Percentiles rank a stretch among this genome's conserved stretches.
These are phyloP conservation scores for Enteromius fasciolatus DNA, from an alignment of 2,797 vertebrate genomes.

Conservation along the genomic window DNA sequence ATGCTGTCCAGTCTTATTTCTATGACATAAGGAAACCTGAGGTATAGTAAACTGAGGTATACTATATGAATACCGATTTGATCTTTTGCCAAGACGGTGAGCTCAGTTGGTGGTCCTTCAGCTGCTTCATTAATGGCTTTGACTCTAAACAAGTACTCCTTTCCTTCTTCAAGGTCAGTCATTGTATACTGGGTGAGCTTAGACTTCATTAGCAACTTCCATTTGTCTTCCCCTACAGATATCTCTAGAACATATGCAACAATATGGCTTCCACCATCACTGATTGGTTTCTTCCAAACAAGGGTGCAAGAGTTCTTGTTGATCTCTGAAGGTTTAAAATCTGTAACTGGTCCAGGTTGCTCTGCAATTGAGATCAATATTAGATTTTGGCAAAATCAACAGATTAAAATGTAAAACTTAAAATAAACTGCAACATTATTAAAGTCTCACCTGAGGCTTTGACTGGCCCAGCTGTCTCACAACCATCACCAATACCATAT, in stretches of 20 bases:
- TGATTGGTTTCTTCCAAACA: slow-evolving; percentile 93
- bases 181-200: slow-evolving; percentile 83
- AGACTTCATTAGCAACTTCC: slow-evolving; percentile 87
- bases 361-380: slow-evolving; percentile 74
- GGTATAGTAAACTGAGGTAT: neutral
- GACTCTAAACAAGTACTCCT: slow-evolving; percentile 91
- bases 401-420: neutral
- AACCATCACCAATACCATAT: slow-evolving; percentile 95
- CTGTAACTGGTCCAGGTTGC: slow-evolving; percentile 93
- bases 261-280: slow-evolving; percentile 91
- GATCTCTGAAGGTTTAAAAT: slow-evolving; percentile 86
- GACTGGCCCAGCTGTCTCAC: slow-evolving; percentile 90
- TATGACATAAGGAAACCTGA: neutral
- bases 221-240: slow-evolving; percentile 86
- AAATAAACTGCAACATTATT: neutral
- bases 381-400: neutral
- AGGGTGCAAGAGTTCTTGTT: slow-evolving; percentile 89
- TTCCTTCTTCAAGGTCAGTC: slow-evolving; percentile 86
- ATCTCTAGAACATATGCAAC: slow-evolving; percentile 88
- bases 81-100: slow-evolving; percentile 88
- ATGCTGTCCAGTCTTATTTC: neutral
- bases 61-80: slow-evolving; percentile 83
- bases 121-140: slow-evolving; percentile 92
- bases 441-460: slow-evolving; percentile 87
- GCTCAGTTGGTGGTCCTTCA: slow-evolving; percentile 88